Base-by-base conservation (phyloP, 2,888 invertebrate species). In the Caenorhabditis doughertyi region DNA sequence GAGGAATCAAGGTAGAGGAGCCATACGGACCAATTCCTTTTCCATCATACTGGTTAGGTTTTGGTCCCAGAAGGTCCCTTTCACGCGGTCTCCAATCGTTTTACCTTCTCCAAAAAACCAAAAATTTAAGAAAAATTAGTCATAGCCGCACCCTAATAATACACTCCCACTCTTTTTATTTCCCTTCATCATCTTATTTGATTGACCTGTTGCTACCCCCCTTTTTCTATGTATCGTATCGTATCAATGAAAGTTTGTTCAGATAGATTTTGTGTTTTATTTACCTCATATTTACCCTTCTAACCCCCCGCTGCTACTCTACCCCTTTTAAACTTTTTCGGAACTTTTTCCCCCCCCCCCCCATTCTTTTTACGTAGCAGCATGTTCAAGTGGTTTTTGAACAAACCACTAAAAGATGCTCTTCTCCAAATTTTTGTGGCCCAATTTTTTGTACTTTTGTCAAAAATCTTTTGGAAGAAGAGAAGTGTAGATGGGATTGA, bases 331-430 rank as follows among this genome's bases (percentile, higher is more conserved):
- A 47, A 39, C 42, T 47, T 39, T 53, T 47, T 47, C 4, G 32
- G 9, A 32, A 9, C 9, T 32, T 32, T 9, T 35, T 29, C 55
- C 39, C 9, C 27, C 47, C 56, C 23, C 77, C 32, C 73, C 39
- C 13, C 9, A 21, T 21, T 32, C 32, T 25, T 67, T 35, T 27
- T 25, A 42, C 13, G 35, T 35, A 7, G 7, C 7, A 35, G 27
- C 32, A 56, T 32, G 68, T 68, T 68, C 68, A 39, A 68, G 68
- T 35, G 35, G 35, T 35, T 35, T 35, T n/a, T n/a, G 35, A 35
- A 35, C 35, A 35, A 42, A 47, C 18, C 44, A 18, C 44, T n/a
- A 7, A 29, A 51, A 47, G 55, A 47, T 44, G 55, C 56, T 47
- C 51, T 2, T 51, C 49, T 53, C 53, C 25, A 53, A 53, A 53